Evolutionary conservation across 2,113 vertebrate species (phyloP), one percentile per base, ranked within the genome.

Genomic region (Gnathonemus echidnorhynchus): DNA sequence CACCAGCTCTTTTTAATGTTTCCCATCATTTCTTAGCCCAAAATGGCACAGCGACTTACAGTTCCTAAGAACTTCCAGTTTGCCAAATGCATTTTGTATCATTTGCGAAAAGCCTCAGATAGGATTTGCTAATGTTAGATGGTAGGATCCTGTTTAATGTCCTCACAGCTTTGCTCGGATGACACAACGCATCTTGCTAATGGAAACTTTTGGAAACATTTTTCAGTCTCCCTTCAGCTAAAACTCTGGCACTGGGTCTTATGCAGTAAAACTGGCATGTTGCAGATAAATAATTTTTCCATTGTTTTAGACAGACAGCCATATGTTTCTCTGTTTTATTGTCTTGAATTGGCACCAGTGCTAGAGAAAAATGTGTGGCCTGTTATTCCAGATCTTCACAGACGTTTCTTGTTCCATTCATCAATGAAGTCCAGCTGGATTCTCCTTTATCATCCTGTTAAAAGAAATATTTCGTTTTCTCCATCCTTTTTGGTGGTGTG

Each of bases 91-190:
- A 70, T 89, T 90, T 89, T 89, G 45, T 87, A 21, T 46, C 88
- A 86, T 89, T 92, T 92, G 93, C 91, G 85, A 89, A 89, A 88
- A 84, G 48, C 74, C 48, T 90, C 50, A 70, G 53, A 86, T 89
- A 74, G 66, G 77, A 90, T 89, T n/a, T 85, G 58, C 56, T 66
- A 89, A 74, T 86, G 66, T 39, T 80, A 89, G 74, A 89, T 85
- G 80, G 77, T 70, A 89, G 88, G 53, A 88, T 89, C 70, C 46
- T 86, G 56, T 74, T 89, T 89, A 58, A 88, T 52, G 42, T 89
- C 88, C 88, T 6, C 42, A 39, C 62, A 56, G 53, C 58, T 48
- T 77, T 58, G 52, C 83, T 89, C n/a, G 6, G 52, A 31, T 58
- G 46, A 46, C 52, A 56, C 62, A 80, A 89, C 39, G 86, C 17